Percentiles rank a stretch among this genome's conserved stretches.
These are phyloP conservation scores for Myioborus melanocephalus DNA, from an alignment of 2,797 vertebrate species.

Conservation along the genomic window DNA sequence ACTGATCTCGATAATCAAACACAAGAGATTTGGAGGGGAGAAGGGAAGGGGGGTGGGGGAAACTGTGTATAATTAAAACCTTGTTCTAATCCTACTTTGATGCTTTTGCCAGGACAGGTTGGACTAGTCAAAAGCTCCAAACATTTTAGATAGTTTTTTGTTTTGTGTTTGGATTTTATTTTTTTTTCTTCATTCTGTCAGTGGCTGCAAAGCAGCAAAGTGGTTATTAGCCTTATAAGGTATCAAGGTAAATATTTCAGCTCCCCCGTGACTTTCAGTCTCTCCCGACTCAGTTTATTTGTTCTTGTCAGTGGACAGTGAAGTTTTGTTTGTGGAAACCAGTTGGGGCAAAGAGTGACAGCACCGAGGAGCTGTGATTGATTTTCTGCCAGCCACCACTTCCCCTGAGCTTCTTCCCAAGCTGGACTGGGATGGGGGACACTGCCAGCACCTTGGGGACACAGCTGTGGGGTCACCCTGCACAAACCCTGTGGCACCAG, in stretches of 20 bases:
- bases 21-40: conserved; percentile 13
- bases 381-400: conserved; percentile 13
- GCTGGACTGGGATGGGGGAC: neutral
- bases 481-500: neutral
- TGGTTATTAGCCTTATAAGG: conserved; percentile 49
- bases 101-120: conserved; percentile 59
- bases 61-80: conserved; percentile 53
- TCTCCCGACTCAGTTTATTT: conserved; percentile 59
- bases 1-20: conserved; percentile 48
- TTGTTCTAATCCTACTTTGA: conserved; percentile 68
- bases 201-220: conserved; percentile 27
- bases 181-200: neutral
- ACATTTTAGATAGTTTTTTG: conserved; percentile 27
- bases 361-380: conserved; percentile 29
- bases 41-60: neutral
- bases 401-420: neutral
- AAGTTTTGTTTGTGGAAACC: conserved; percentile 52
- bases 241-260: conserved; percentile 52
- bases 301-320: conserved; percentile 54
- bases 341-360: conserved; percentile 45
- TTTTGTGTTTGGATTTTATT: neutral
- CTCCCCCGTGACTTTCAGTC: conserved; percentile 26
- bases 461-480: conserved; percentile 16
- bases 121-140: conserved; percentile 44
- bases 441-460: neutral